Evolutionary conservation across 2,113 vertebrate species (phyloP).

Genomic region (Sceloporus undulatus): DNA sequence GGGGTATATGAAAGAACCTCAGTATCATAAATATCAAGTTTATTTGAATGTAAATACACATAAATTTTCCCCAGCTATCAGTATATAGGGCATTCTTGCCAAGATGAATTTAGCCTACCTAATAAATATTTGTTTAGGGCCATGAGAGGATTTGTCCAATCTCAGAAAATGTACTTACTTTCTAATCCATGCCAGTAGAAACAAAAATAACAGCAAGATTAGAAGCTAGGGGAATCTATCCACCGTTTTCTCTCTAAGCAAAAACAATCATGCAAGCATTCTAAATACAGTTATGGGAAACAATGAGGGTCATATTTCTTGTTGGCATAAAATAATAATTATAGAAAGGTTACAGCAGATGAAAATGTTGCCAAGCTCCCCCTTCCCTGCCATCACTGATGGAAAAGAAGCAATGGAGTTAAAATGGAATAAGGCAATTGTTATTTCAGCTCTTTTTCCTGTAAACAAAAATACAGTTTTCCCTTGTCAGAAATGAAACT

Average conservation of each 20-base stretch:
- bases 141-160: not conserved
- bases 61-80: not conserved
- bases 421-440: not conserved
- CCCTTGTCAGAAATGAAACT: conserved; percentile 30
- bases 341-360: not conserved
- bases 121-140: not conserved
- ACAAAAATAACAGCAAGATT: conserved; percentile 13
- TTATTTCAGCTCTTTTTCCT: conserved; percentile 9
- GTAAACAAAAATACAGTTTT: not conserved
- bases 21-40: not conserved
- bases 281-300: not conserved
- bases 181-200: not conserved
- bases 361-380: not conserved
- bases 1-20: too few relatives aligned
- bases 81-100: not conserved
- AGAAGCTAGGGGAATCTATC: not conserved
- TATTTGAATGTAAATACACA: not conserved
- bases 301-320: not conserved
- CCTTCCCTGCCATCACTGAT: not conserved
- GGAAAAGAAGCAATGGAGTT: fast-evolving
- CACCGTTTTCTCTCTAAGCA: not conserved
- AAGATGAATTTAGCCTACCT: not conserved
- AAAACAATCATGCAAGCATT: not conserved
- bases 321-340: not conserved
- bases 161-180: not conserved